Evolutionary conservation across 2,113 vertebrate genomes (phyloP), one percentile per base, ranked within the genome.

Genomic region (Chrysochloris asiatica): DNA sequence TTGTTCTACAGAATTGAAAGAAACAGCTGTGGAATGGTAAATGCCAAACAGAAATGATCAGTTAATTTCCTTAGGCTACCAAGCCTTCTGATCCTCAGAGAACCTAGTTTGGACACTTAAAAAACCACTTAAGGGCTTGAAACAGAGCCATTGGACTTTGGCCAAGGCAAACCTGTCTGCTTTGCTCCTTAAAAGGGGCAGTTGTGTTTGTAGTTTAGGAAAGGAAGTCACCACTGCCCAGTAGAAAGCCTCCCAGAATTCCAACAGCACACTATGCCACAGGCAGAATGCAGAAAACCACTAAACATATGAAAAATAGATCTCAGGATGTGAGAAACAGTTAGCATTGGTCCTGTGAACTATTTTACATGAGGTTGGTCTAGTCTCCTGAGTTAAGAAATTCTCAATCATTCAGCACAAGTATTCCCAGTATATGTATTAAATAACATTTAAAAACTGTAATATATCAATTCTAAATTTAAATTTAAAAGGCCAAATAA

Each of bases 141-240:
- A 91, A 95, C 2, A 0, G 6, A 79, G 89, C 86, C 95, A 94
- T 6, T 50, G 75, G 61, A 78, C 38, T 76, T 75, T 47, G 36
- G 89, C 95, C 96, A 96, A 28, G 8, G 87, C 94, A 97, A 97
- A 96, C 88, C 91, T 90, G 84, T 67, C 95, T 93, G 71, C 83
- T 97, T 97, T 95, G 95, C 94, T 94, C 78, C 89, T 96, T 82
- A 81, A 94, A 95, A 95, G 56, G 8, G 67, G 88, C 89, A 92
- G 89, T 91, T 90, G 79, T 65, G 92, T 94, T 97, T 96, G 79
- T 75, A 95, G 81, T 88, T 82, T 79, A 92, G 71, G 75, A 93
- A 93, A 97, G 96, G 93, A 95, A 96, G 86, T 93, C 94, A 38
- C 84, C 79, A 41, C 78, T 86, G 79, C 93, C 94, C 94, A 72